Percentiles rank a stretch among this genome's conserved stretches.
phyloP scores from a whole-genome alignment of 2,797 vertebrate genomes.

The Lophotriccus pileatus region DNA sequence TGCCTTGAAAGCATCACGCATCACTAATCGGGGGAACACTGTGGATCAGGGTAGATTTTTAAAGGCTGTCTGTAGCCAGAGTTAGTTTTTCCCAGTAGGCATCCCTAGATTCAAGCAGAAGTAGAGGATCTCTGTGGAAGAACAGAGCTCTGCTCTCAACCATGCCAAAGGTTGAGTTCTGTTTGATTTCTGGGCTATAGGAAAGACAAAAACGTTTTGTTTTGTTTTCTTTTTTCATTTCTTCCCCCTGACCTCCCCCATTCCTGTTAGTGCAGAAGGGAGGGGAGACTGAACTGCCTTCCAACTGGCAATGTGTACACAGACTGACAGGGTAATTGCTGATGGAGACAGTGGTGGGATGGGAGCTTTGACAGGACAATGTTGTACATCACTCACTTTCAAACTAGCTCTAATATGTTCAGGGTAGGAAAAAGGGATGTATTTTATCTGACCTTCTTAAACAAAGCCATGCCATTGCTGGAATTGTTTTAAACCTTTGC shows the following conservation, averaged over 20 bases:
- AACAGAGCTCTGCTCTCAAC: background rate
- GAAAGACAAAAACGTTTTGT: background rate
- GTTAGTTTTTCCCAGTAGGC: background rate
- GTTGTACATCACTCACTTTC: background rate
- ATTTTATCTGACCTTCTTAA: background rate
- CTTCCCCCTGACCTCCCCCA: background rate
- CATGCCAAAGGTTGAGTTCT: background rate
- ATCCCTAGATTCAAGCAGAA: background rate
- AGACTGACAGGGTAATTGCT: conserved; percentile 21
- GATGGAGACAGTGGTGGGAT: background rate
- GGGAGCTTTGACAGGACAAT: background rate
- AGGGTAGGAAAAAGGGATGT: background rate
- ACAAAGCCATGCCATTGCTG: background rate
- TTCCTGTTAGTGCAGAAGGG: background rate
- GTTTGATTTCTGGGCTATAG: background rate
- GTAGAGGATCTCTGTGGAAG: background rate
- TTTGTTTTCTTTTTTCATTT: no score
- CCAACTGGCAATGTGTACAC: background rate
- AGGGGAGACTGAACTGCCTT: background rate
- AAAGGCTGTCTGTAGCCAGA: background rate
- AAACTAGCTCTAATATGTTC: background rate
- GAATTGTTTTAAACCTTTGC: background rate
- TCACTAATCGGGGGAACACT: background rate
- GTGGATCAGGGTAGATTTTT: background rate
- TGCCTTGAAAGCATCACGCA: background rate